Evolutionary conservation across 2,797 vertebrate species (phyloP).

Genomic region (Coranthus polyacanthus): DNA sequence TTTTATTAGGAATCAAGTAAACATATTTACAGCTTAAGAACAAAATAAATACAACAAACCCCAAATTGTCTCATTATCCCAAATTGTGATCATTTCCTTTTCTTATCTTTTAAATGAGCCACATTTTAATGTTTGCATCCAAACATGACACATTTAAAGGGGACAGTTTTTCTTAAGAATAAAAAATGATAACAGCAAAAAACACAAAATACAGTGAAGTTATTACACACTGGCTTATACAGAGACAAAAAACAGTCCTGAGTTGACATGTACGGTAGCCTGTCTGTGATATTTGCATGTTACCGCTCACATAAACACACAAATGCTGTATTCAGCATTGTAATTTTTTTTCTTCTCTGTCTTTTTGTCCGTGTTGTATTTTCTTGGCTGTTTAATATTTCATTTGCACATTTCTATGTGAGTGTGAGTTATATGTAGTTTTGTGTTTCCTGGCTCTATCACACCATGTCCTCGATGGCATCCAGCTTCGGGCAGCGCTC

Average conservation of each 20-base stretch:
- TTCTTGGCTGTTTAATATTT: background rate
- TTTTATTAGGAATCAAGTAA: conserved; percentile 12
- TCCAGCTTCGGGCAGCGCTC: conserved; percentile 73
- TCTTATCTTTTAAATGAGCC: background rate
- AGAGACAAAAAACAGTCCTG: background rate
- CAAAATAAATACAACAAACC: conserved; percentile 29
- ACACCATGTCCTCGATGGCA: conserved; percentile 74
- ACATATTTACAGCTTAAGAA: conserved; percentile 45
- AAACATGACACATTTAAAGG: background rate
- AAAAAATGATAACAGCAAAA: conserved; percentile 3
- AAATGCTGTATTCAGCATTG: background rate
- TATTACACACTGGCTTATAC: too few species aligned
- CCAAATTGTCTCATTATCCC: background rate
- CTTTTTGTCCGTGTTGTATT: background rate
- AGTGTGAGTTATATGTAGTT: too few species aligned
- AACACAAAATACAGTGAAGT: background rate
- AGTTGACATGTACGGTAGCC: background rate
- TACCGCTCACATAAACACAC: conserved; percentile 9
- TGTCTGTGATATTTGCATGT: background rate
- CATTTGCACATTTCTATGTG: background rate
- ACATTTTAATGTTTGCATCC: background rate
- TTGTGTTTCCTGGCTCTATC: conserved; percentile 23
- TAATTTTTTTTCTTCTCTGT: background rate
- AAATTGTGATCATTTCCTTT: background rate
- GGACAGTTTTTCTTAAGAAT: background rate